phyloP scores from a whole-genome alignment of 2,797 vertebrate genomes.

The Hydrophis major region DNA sequence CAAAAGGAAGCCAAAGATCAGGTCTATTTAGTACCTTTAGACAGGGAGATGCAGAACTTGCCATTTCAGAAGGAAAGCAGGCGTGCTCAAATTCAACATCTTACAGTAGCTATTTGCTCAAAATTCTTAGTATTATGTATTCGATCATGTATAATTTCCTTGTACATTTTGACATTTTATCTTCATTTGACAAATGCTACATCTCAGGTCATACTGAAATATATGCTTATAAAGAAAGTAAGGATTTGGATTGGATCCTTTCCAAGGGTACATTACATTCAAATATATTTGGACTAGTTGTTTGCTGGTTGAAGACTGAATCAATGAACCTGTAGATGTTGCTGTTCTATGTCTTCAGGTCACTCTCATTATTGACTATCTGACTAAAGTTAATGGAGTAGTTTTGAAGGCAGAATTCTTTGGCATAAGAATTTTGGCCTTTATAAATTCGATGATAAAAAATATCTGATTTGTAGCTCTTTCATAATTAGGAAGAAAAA shows the following conservation, averaged over 20 bases:
- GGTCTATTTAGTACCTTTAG: conserved; percentile 30
- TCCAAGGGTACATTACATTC: not conserved
- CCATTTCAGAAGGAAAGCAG: not conserved
- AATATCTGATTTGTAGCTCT: not conserved
- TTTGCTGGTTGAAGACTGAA: not conserved
- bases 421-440: not conserved
- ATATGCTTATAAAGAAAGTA: not conserved
- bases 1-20: not conserved
- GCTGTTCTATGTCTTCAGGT: not conserved
- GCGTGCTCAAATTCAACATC: conserved; percentile 17
- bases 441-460: not conserved
- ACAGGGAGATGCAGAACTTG: not conserved
- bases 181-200: not conserved
- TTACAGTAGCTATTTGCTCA: conserved; percentile 7
- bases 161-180: not conserved
- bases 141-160: not conserved
- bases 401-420: not conserved
- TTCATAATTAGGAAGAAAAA: not conserved
- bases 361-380: not conserved
- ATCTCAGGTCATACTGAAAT: not conserved
- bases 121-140: not conserved
- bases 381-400: not conserved
- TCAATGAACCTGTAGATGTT: not conserved
- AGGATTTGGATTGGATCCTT: not conserved
- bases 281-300: not conserved